phyloP scores from a whole-genome alignment of 2,888 invertebrate species.

The Rhagophthalmus giganteus region DNA sequence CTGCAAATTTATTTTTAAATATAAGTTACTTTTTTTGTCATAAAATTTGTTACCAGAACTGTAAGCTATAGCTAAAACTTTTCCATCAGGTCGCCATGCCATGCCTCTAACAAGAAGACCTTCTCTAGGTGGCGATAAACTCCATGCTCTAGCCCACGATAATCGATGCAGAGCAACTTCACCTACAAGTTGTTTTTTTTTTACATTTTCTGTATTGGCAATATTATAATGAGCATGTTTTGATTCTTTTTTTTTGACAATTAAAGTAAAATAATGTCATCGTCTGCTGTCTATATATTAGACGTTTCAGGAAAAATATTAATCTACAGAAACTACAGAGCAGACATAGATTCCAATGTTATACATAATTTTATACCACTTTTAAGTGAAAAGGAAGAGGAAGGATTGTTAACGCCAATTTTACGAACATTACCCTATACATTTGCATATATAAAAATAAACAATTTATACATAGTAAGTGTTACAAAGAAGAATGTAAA shows the following conservation, averaged over 20 bases:
- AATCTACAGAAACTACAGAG: constrained; percentile 95
- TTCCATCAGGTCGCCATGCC: constrained; percentile 95
- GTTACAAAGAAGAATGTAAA: constrained; percentile 97
- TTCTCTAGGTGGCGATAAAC: constrained; percentile 75
- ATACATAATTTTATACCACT: constrained; percentile 99
- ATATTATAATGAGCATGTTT: too few species aligned
- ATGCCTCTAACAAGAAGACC: constrained; percentile 74
- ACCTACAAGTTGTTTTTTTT: too few species aligned
- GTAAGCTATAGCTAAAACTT: constrained; percentile 76
- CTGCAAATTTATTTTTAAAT: constrained; percentile 50
- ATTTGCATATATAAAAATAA: constrained; percentile 96
- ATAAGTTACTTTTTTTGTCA: constrained; percentile 1
- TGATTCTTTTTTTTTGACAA: too few species aligned
- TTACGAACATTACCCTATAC: constrained; percentile 70
- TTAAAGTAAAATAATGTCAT: constrained; percentile 93
- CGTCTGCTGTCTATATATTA: constrained; percentile 93
- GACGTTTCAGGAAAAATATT: constrained; percentile 98
- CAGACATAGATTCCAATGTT: constrained; percentile 93
- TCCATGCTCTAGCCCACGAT: constrained; percentile 93
- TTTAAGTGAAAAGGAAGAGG: constrained; percentile 60
- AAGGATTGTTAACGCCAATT: background rate
- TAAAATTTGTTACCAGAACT: constrained; percentile 62
- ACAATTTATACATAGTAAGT: constrained; percentile 94
- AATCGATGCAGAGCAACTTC: constrained; percentile 86
- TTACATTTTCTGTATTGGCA: too few species aligned